Base-by-base conservation (phyloP, 2,888 invertebrate genomes). In the Cephus spinipes region DNA sequence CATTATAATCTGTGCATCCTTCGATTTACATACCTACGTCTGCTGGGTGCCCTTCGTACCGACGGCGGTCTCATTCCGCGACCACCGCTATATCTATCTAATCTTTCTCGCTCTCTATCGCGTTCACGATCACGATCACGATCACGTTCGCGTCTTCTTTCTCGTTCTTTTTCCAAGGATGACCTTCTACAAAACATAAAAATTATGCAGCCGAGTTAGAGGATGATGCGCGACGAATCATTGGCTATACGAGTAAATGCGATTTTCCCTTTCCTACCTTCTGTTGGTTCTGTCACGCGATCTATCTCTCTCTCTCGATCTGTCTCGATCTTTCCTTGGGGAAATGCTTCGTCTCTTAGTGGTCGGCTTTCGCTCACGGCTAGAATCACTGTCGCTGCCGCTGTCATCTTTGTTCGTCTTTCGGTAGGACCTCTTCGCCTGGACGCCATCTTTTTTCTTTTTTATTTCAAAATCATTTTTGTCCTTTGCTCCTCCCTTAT, bases 391-490 rank as follows among this genome's bases (percentile, higher is more conserved):
- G 74, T 92, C 92, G 85, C 95, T 95, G 35, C 94, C 94, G 2
- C 95, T 96, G 4, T 96, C 96, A 88, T 96, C 96, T 79, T 96
- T 95, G 89, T 97, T 97, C 77, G 96, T 97, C 78, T 92, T 93
- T 23, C 97, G 94, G 89, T 98, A 98, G 83, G 97, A 97, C 12
- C 98, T 94, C 89, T 97, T 97, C 90, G 97, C 97, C 90, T 97
- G 97, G 15, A 96, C 94, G 91, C 97, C 93, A 92, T 96, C 94
- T 92, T 95, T 94, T 92, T 97, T 95, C 92, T 96, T 93, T 87
- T 95, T 92, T 82, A 95, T 95, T 89, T 95, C 95, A 89, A 95
- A 95, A 85, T 95, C 94, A 79, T 92, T 93, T 82, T 94, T 93
- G 69, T 92, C 92, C 76, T 91, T 91, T 4, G 86, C 87, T 9